phyloP scores from a whole-genome alignment of 2,797 vertebrate genomes.

The Triplophysa yarkandensis region DNA sequence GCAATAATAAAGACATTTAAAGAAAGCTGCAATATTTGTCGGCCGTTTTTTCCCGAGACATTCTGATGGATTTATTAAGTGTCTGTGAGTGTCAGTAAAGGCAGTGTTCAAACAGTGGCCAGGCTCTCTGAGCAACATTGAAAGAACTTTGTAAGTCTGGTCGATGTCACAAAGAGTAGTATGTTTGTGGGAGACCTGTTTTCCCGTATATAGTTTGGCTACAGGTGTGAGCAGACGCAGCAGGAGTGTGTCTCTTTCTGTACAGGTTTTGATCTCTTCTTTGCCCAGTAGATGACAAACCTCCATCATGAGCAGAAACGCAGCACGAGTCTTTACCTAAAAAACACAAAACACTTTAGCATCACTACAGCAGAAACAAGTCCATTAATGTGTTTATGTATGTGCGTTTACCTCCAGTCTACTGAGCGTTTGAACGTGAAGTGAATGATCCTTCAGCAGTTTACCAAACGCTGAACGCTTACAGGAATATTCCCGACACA shows the following conservation, averaged over 20 bases:
- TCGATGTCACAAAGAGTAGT: no score
- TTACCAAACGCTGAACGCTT: constrained; percentile 82
- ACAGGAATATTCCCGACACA: constrained; percentile 80
- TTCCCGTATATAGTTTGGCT: constrained; percentile 85
- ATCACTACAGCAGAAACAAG: not conserved
- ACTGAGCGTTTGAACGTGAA: constrained; percentile 82
- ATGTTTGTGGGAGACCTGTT: constrained; percentile 70
- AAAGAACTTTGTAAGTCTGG: no score
- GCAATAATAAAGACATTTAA: no score
- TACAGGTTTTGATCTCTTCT: constrained; percentile 76
- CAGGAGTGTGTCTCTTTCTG: constrained; percentile 72
- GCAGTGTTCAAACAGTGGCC: no score
- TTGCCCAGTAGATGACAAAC: constrained; percentile 76
- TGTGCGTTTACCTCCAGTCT: constrained; percentile 80
- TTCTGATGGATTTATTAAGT: no score
- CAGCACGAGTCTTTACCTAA: constrained; percentile 80
- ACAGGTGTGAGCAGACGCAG: constrained; percentile 81
- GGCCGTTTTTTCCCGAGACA: no score
- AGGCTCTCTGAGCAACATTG: no score
- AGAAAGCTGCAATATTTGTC: no score
- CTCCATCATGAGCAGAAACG: constrained; percentile 81
- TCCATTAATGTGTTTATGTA: not conserved
- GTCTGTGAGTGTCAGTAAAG: no score
- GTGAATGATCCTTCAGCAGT: constrained; percentile 81
- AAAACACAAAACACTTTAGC: constrained; percentile 19